phyloP scores from a whole-genome alignment of 2,888 invertebrate species.

The Crossocerus cetratus region DNA sequence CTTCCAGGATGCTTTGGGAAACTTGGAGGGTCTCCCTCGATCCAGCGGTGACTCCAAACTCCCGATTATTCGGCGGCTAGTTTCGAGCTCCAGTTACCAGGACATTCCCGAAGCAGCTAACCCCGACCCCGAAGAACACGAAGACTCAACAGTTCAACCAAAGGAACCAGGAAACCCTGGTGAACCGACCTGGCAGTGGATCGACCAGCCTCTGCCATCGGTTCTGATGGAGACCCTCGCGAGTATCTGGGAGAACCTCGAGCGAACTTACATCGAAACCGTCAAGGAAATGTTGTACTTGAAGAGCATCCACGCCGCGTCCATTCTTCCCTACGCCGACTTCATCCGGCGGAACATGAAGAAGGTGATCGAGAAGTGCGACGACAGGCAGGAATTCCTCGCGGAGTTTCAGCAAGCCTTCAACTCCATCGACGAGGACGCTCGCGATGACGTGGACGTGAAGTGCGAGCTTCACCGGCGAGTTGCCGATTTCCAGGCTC shows the following conservation, averaged over 20 bases:
- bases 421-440: conserved; percentile 81
- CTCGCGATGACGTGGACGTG: conserved; percentile 79
- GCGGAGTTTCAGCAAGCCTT: conserved; percentile 80
- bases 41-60: conserved; percentile 1
- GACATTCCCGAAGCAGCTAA: background rate
- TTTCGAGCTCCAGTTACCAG: background rate
- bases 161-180: conserved; percentile 46
- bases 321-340: conserved; percentile 80
- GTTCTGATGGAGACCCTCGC: conserved; percentile 76
- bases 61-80: conserved; percentile 20
- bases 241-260: conserved; percentile 79
- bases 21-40: background rate
- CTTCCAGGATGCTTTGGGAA: conserved; percentile 76
- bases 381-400: conserved; percentile 80
- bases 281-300: conserved; percentile 80
- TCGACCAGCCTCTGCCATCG: conserved; percentile 75
- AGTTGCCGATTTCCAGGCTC: conserved; percentile 78
- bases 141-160: background rate
- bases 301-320: conserved; percentile 79
- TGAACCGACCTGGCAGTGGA: conserved; percentile 75
- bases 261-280: conserved; percentile 78
- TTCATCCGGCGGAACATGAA: conserved; percentile 79
- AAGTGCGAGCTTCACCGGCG: conserved; percentile 83
- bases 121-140: background rate
- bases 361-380: conserved; percentile 79